Conservation (phyloP, 2,113 vertebrate genomes). For the Bolborhynchus lineola region DNA sequence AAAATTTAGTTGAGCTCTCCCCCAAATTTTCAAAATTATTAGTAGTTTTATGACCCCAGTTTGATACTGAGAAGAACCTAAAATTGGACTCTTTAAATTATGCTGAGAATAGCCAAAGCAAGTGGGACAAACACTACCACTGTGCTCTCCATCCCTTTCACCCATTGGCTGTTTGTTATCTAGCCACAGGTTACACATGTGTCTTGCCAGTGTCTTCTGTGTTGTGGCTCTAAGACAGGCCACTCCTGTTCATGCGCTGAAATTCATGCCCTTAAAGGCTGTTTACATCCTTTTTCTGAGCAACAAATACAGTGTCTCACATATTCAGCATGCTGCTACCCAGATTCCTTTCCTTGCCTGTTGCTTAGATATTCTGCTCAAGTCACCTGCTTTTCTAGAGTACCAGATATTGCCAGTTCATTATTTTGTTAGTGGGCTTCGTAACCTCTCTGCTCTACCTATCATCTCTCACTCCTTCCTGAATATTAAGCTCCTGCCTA, state of each 20-base stretch:
- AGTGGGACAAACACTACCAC: rapidly evolving
- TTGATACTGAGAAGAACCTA: not conserved
- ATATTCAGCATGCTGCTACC: not conserved
- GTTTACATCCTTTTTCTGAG: not conserved
- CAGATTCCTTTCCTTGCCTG: not conserved
- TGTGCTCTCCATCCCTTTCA: not conserved
- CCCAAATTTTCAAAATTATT: not conserved
- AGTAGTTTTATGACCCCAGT: not conserved
- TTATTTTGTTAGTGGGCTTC: rapidly evolving
- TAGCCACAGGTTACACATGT: not conserved
- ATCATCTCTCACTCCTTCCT: not conserved
- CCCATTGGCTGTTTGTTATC: not conserved
- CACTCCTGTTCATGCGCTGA: rapidly evolving
- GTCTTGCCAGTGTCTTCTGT: not conserved
- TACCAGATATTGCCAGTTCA: not conserved
- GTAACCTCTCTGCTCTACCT: not conserved
- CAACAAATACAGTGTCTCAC: not conserved
- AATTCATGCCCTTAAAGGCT: not conserved
- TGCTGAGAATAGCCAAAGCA: not conserved
- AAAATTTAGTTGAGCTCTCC: not conserved
- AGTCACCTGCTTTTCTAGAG: not conserved
- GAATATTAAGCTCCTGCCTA: not conserved
- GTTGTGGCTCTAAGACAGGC: not conserved
- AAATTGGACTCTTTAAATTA: not conserved
- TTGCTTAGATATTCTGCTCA: not conserved